A percentile compares a stretch with the other conserved stretches of the same genome.
Conservation (phyloP, 1,140 invertebrate genomes). For the Hypothenemus hampei region DNA sequence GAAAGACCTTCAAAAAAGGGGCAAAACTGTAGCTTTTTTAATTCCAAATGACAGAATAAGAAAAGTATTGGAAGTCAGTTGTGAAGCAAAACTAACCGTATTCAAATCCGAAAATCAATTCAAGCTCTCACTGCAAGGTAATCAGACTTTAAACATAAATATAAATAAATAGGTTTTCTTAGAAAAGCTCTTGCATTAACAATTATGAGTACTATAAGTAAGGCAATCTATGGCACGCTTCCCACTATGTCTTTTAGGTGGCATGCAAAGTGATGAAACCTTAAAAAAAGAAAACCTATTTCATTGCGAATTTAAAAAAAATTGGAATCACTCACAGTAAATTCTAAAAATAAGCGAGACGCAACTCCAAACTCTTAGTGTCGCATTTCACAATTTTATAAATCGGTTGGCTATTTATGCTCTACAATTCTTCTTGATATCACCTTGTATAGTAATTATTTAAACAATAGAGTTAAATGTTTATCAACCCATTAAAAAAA, state of each 20-base stretch:
- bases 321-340: background rate
- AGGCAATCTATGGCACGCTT: background rate
- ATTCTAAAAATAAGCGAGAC: background rate
- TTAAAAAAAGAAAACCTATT: background rate
- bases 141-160: background rate
- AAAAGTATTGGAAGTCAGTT: slow-evolving; percentile 9
- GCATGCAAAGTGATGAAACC: background rate
- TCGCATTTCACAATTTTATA: background rate
- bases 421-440: too few relatives aligned
- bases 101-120: slow-evolving; percentile 11
- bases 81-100: background rate
- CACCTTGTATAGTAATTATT: too few relatives aligned
- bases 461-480: too few relatives aligned
- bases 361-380: background rate
- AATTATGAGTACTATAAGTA: background rate
- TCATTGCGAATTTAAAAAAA: too few relatives aligned
- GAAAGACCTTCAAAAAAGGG: slow-evolving; percentile 29
- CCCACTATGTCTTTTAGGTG: background rate
- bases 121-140: slow-evolving; percentile 8
- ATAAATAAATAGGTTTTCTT: background rate
- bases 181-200: background rate
- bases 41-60: slow-evolving; percentile 2
- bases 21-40: slow-evolving; percentile 25
- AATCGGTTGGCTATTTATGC: too few relatives aligned
- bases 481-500: too few relatives aligned